A percentile compares a stretch with the other conserved stretches of the same genome.
These are phyloP conservation scores for Anastatus disparis DNA, from an alignment of 1,140 invertebrate species.

Conservation along the genomic window DNA sequence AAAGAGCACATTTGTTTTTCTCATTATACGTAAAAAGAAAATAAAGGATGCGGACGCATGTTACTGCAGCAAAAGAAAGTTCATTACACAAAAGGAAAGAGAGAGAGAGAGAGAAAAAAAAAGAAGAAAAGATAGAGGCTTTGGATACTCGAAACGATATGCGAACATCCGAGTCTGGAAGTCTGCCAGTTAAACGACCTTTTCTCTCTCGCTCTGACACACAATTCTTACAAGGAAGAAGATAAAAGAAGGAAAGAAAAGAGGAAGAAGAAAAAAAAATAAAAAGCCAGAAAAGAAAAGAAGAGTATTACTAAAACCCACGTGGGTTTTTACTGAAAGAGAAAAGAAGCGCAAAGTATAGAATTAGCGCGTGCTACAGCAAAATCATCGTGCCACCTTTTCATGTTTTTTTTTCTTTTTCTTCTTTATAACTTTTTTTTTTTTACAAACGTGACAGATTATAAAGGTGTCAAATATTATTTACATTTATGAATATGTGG, in stretches of 20 bases:
- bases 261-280: no score
- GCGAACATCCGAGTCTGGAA: slow-evolving; percentile 20
- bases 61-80: neutral
- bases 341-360: no score
- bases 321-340: neutral
- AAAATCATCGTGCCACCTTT: slow-evolving; percentile 37
- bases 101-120: neutral
- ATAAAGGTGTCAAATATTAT: neutral
- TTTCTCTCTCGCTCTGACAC: neutral
- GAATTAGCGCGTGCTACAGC: neutral
- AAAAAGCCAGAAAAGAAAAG: neutral
- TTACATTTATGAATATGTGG: slow-evolving; percentile 34
- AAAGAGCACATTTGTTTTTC: no score
- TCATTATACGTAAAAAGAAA: no score
- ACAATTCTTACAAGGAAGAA: neutral
- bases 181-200: slow-evolving; percentile 36
- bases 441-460: no score
- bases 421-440: no score
- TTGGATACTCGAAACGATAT: slow-evolving; percentile 18
- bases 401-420: no score
- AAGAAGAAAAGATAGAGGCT: neutral
- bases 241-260: slow-evolving; percentile 13
- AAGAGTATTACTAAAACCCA: neutral
- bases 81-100: neutral
- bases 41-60: no score